Conservation (phyloP, 2,888 invertebrate species). For the Lottia gigantea region DNA sequence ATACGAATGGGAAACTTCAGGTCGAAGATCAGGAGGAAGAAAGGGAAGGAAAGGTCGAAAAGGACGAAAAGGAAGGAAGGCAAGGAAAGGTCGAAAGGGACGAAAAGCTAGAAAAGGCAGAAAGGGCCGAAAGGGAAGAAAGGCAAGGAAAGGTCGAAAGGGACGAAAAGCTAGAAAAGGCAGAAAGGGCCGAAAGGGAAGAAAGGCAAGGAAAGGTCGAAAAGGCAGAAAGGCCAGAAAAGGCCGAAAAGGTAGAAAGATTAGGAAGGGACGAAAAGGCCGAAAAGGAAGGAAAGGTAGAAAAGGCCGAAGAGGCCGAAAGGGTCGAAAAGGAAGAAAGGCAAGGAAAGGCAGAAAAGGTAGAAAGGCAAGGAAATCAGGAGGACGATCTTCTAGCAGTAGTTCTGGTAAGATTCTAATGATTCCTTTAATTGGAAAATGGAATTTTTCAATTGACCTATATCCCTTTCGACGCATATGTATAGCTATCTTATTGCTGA, state of each 20-base stretch:
- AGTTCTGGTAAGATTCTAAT: too few relatives aligned
- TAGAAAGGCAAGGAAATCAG: not conserved
- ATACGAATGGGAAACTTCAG: not conserved
- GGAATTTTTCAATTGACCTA: too few relatives aligned
- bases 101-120: too few relatives aligned
- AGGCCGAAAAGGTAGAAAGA: not conserved
- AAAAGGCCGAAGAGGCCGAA: not conserved
- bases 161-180: slow-evolving; percentile 4
- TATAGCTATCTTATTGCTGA: too few relatives aligned
- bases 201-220: not conserved
- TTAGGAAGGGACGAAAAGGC: not conserved
- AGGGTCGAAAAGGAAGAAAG: not conserved
- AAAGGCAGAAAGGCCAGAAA: not conserved
- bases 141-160: not conserved
- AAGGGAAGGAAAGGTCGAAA: too few relatives aligned
- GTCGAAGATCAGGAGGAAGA: not conserved
- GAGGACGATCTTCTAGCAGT: too few relatives aligned
- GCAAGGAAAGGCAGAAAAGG: not conserved
- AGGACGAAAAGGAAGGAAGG: too few relatives aligned
- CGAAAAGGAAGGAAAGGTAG: not conserved
- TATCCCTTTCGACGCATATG: too few relatives aligned
- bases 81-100: too few relatives aligned
- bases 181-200: not conserved
- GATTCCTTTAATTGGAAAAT: too few relatives aligned
- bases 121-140: not conserved